phyloP scores from a whole-genome alignment of 2,113 vertebrate genomes.

The Tragulus kanchil region DNA sequence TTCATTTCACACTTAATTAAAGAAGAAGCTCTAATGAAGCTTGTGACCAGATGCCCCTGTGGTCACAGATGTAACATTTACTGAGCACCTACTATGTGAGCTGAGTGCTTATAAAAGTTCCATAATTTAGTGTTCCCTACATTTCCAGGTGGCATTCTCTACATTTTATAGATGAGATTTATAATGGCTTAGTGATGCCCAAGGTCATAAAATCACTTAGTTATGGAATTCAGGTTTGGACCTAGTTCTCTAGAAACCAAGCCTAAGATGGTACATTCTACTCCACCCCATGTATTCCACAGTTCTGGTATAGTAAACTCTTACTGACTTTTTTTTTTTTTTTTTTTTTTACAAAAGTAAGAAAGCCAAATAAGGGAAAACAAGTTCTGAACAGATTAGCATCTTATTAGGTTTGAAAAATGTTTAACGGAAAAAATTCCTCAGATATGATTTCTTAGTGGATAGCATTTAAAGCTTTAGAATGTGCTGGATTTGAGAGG shows the following conservation, averaged over 20 bases:
- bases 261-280: neutral
- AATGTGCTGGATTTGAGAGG: neutral
- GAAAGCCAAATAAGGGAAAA: slow-evolving; percentile 47
- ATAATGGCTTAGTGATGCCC: neutral
- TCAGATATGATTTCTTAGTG: slow-evolving; percentile 54
- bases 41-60: neutral
- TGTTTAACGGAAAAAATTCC: slow-evolving; percentile 47
- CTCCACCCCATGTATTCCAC: neutral
- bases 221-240: neutral
- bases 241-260: neutral
- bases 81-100: neutral
- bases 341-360: neutral
- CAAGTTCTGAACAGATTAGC: slow-evolving; percentile 24
- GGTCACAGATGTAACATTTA: neutral
- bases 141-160: neutral
- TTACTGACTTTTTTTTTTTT: neutral
- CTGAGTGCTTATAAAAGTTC: neutral
- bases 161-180: neutral
- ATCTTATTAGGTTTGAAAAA: slow-evolving; percentile 61
- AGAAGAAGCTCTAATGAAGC: neutral
- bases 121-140: neutral
- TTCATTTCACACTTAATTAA: neutral
- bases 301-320: slow-evolving; percentile 47
- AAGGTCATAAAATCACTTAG: neutral
- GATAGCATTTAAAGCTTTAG: slow-evolving; percentile 49